phyloP scores from a whole-genome alignment of 1,140 invertebrate species.

The Forficula auricularia region DNA sequence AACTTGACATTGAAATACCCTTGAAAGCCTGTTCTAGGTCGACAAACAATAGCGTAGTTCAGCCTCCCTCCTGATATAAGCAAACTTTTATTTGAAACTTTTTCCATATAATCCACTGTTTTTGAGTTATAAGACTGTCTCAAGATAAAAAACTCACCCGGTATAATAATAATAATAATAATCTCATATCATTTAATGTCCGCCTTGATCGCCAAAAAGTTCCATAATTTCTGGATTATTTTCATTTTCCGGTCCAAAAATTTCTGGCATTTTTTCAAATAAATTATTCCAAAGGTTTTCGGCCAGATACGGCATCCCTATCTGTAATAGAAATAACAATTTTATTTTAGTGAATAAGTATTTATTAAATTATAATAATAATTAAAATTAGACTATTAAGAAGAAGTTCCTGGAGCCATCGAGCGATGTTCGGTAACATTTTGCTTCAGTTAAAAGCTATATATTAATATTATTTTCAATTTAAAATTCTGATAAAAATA shows the following conservation, averaged over 20 bases:
- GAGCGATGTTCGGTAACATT: too few relatives aligned
- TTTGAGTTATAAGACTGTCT: constrained; percentile 46
- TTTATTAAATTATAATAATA: too few relatives aligned
- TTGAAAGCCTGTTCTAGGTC: too few relatives aligned
- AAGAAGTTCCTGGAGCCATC: too few relatives aligned
- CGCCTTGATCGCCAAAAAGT: constrained; percentile 19
- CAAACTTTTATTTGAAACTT: too few relatives aligned
- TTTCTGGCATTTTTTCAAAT: constrained; percentile 15
- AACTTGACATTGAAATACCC: too few relatives aligned
- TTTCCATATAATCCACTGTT: constrained; percentile 24
- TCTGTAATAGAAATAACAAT: constrained; percentile 11
- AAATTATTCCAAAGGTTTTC: constrained; percentile 25
- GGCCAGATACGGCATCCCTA: constrained; percentile 22
- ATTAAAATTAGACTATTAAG: not conserved
- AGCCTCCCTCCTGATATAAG: too few relatives aligned
- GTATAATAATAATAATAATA: too few relatives aligned
- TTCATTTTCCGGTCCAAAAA: constrained; percentile 23
- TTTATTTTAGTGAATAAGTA: not conserved
- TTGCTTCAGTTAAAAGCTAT: too few relatives aligned
- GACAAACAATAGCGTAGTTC: too few relatives aligned
- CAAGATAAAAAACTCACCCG: constrained; percentile 38
- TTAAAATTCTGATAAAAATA: too few relatives aligned
- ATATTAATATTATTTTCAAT: too few relatives aligned
- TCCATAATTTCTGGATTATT: constrained; percentile 15
- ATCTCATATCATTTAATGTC: constrained; percentile 17